Evolutionary conservation across 2,888 invertebrate genomes (phyloP), one percentile per base, ranked within the genome.

Genomic region (Eueremaeus valkanovi): DNA sequence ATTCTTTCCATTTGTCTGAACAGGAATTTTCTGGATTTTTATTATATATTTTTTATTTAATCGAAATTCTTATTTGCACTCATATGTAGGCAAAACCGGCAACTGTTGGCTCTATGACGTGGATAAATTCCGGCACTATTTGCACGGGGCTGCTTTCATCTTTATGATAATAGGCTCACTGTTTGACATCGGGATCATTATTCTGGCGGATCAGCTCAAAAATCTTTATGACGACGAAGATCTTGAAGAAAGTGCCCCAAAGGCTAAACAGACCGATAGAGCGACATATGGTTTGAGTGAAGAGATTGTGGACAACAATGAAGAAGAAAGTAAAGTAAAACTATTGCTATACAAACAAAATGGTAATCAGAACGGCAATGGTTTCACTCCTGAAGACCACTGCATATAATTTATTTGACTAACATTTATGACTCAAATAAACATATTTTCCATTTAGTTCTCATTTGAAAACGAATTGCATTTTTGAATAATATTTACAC

Each of bases 101-200:
- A 80, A 80, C 33, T 80, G 80, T 74, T 80, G 80, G 80, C 74
- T 80, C 8, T 80, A 80, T 68, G 80, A 80, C 49, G 66, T 76
- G 8, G 78, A 79, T 36, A 80, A 79, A 55, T 79, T 80, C 74
- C 68, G 80, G 16, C 75, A 70, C 55, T 76, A 78, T 11, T 73
- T 80, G 2, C 79, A 80, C 68, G 75, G 77, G 3, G 77, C 77
- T 11, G 73, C 80, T 11, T 78, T 78, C 18, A 74, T 27, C 6
- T 79, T 80, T 27, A 58, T 79, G 0, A 75, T 78, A 31, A 18
- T 78, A 5, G 79, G 78, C 0, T 74, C 75, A n/a, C 24, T 75
- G 3, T 78, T 78, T 3, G 80, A 79, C 40, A 45, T 79, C 11
- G 36, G 76, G 29, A 76, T 79, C 3, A 77, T 77, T 21, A 13